Evolutionary conservation across 2,113 vertebrate genomes (phyloP).

Genomic region (Nycticebus coucang): DNA sequence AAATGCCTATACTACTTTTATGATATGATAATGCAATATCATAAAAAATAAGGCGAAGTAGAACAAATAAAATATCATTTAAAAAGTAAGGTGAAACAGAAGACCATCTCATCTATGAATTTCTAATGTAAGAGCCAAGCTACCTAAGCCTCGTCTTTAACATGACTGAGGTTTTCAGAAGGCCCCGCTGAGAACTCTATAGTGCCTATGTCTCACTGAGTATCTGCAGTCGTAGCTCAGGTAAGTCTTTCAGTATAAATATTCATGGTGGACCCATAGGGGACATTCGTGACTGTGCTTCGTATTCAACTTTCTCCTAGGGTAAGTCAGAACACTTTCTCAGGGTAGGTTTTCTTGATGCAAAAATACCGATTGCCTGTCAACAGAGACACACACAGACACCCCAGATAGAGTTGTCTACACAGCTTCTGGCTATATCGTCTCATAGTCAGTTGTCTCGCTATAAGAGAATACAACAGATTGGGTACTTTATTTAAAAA

Average conservation of each 20-base stretch:
- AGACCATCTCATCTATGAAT: slow-evolving; percentile 34
- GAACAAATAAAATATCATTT: neutral
- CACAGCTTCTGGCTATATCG: neutral
- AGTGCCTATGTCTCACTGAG: neutral
- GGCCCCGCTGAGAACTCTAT: neutral
- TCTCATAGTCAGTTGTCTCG: neutral
- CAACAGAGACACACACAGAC: no score
- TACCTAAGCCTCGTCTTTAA: slow-evolving; percentile 6
- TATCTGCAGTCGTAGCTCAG: neutral
- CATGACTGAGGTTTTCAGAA: slow-evolving; percentile 1
- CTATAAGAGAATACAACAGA: neutral
- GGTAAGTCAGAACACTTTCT: neutral
- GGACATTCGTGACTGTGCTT: neutral
- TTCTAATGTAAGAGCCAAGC: neutral
- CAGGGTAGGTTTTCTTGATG: neutral
- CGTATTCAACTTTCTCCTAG: neutral
- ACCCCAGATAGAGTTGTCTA: neutral
- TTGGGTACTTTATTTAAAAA: neutral
- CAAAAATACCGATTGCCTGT: neutral
- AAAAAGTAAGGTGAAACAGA: slow-evolving; percentile 30
- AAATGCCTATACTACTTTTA: slow-evolving; percentile 38
- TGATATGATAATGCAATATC: slow-evolving; percentile 3
- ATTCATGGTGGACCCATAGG: neutral
- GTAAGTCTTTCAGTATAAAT: neutral
- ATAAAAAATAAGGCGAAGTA: slow-evolving; percentile 31